Conservation (phyloP, 2,888 invertebrate genomes). For the Cataglyphis rosenhaueri region DNA sequence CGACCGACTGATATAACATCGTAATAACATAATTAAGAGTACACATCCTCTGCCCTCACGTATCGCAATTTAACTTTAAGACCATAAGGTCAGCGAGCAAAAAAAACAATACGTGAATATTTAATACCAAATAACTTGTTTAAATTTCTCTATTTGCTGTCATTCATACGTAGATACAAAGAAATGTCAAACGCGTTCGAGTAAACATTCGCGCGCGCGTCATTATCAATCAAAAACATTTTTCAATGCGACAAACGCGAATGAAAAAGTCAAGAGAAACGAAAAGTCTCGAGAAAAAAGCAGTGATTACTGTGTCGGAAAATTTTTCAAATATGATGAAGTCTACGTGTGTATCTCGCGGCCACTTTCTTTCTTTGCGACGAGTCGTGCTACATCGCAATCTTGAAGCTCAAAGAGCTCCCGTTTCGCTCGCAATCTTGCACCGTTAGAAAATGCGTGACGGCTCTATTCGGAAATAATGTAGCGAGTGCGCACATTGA, state of each 20-base stretch:
- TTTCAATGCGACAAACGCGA: not conserved
- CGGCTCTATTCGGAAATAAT: conserved; percentile 40
- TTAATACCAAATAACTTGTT: not conserved
- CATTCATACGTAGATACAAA: not conserved
- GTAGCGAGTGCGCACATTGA: conserved; percentile 23
- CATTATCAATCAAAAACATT: no score
- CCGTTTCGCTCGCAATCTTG: not conserved
- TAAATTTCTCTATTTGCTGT: not conserved
- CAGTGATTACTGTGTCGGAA: not conserved
- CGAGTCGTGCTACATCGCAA: not conserved
- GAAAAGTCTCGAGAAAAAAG: not conserved
- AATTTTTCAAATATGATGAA: not conserved
- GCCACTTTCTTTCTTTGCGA: not conserved
- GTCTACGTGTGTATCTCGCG: not conserved
- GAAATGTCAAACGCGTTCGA: not conserved
- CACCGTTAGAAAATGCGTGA: conserved; percentile 8
- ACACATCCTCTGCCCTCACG: not conserved
- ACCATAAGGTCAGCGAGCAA: not conserved
- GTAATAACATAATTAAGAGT: not conserved
- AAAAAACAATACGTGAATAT: not conserved
- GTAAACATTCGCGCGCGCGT: not conserved
- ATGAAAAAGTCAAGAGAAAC: not conserved
- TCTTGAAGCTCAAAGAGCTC: not conserved
- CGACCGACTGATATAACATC: not conserved
- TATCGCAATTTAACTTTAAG: not conserved